A percentile compares a stretch with the other conserved stretches of the same genome.
Conservation (phyloP, 64 coral and sea anemone genomes). For the Anthopleura sola region DNA sequence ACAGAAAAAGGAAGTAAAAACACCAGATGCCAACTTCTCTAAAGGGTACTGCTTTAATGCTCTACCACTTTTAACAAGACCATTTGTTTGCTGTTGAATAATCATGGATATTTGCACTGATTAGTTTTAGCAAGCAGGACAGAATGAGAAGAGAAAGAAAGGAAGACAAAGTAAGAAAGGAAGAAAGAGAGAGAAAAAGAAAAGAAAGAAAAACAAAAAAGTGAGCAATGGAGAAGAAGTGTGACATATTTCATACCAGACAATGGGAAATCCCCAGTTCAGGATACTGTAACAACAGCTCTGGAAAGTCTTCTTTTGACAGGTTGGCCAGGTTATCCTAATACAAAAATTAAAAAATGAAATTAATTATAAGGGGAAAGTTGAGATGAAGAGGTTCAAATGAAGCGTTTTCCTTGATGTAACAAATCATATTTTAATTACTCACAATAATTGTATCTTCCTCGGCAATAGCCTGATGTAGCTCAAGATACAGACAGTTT, state of each 20-base stretch:
- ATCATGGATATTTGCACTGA: background rate
- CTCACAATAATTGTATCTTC: conserved; percentile 3
- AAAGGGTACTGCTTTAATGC: conserved; percentile 32
- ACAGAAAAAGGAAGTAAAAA: background rate
- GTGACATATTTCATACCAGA: conserved; percentile 2
- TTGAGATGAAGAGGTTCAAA: background rate
- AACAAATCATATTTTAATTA: background rate
- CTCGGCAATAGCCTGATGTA: background rate
- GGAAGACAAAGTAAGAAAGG: no score
- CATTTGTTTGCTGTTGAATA: conserved; percentile 10
- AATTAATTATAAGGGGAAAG: background rate
- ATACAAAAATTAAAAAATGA: background rate
- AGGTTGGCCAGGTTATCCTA: conserved; percentile 34
- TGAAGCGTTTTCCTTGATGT: background rate
- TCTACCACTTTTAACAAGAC: conserved; percentile 39
- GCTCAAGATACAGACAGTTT: background rate
- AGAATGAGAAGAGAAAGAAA: no score
- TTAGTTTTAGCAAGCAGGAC: no score
- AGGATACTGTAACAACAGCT: conserved; percentile 38
- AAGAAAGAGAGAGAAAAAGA: no score
- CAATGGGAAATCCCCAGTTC: conserved; percentile 33
- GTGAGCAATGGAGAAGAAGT: no score
- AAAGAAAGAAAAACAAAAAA: no score
- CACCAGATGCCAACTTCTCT: conserved; percentile 18
- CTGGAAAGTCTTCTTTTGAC: conserved; percentile 40